Base-by-base conservation (phyloP, 2,888 invertebrate species). In the Phortica magna region DNA sequence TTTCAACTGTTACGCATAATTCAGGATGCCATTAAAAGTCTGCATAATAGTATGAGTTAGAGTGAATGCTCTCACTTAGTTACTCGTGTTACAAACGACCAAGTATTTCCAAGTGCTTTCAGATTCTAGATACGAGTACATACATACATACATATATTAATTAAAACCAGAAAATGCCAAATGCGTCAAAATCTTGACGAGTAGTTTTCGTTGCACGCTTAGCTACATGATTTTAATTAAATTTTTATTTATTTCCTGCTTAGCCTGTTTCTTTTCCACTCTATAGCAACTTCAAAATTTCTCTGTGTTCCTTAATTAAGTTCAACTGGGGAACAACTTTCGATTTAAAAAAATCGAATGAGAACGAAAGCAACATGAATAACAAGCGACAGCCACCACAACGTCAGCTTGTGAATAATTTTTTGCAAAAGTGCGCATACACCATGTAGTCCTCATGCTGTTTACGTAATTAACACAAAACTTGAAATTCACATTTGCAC, bases 391-490 rank as follows among this genome's bases (percentile, higher is more conserved):
- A 61, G 17, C 59, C 7, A 6, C 59, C 41, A 65, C 41, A 17
- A 71, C 70, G 70, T 9, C 70, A 71, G 70, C 53, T 53, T 71
- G 70, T 55, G 55, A 12, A 10, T n/a, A n/a, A 10, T 53, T 22
- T 53, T 31, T 48, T 71, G 59, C 17, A 53, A 55, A 71, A 71
- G 7, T 19, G n/a, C 22, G 31, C 19, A 42, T 42, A 42, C 4
- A 7, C 17, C 64, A 64, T 64, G 64, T 64, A 31, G 48, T 9
- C 39, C 22, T 43, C 43, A 68, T 17, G 19, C 19, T 68, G 43
- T 43, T 10, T 12, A 53, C n/a, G 55, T 71, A 71, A 71, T 71
- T 53, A 71, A 71, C 53, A 71, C 22, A 53, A 48, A 71, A 71
- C 70, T 53, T 53, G 43, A 71, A 71, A 39, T 71, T 71, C 31